A percentile compares a stretch with the other conserved stretches of the same genome.
phyloP scores from a whole-genome alignment of 2,113 vertebrate genomes.

The Chloebia gouldiae region DNA sequence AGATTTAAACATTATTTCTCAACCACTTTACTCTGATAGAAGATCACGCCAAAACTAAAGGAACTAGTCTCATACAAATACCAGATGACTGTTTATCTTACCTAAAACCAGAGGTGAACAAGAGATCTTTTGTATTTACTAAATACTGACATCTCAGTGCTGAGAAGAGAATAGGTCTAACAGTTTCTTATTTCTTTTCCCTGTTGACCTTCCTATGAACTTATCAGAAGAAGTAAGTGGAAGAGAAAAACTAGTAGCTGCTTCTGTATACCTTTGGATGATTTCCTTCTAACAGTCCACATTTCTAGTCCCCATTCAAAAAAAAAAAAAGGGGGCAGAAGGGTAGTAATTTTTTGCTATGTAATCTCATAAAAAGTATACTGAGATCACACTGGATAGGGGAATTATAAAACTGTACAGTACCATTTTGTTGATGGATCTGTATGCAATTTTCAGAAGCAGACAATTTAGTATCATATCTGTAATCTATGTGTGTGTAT shows the following conservation, averaged over 20 bases:
- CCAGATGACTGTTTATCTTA: neutral
- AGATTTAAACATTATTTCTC: neutral
- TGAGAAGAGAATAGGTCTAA: neutral
- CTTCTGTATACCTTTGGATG: neutral
- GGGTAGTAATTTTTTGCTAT: neutral
- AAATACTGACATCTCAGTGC: neutral
- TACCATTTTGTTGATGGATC: neutral
- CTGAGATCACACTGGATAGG: neutral
- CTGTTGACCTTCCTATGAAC: neutral
- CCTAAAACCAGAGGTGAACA: rapidly evolving
- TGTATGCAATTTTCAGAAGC: neutral
- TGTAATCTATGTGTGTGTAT: neutral
- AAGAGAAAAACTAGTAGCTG: neutral
- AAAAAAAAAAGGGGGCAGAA: neutral
- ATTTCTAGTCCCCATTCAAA: neutral
- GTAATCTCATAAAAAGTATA: neutral
- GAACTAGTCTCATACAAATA: neutral
- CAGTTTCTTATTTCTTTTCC: neutral
- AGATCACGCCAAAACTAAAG: neutral
- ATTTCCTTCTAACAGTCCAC: neutral
- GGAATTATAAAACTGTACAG: neutral
- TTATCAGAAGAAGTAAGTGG: neutral
- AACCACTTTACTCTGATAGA: neutral
- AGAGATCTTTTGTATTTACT: neutral
- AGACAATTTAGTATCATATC: neutral